Evolutionary conservation across 2,113 vertebrate species (phyloP), one percentile per base, ranked within the genome.

Genomic region (Pterocles gutturalis): DNA sequence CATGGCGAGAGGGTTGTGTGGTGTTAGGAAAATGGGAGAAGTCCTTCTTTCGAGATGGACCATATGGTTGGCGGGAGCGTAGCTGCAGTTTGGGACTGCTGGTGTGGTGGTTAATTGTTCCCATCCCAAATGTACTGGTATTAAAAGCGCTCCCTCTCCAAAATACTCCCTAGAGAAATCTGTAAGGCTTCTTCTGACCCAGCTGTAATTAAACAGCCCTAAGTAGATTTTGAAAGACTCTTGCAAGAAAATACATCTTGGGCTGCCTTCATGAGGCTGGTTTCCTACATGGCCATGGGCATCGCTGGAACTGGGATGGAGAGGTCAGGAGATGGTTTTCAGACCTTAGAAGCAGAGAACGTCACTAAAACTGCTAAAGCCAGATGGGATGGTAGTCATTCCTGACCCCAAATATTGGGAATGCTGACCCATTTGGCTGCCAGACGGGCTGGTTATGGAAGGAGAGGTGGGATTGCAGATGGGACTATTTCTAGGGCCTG

Each of bases 1-100:
- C 0, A 5, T 45, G n/a, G 41, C 0, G 0, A 0, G 0, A 46
- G 36, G 75, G 33, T 34, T 64, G 9, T 49, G 49, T 2, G 2
- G 19, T 31, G n/a, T 48, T 49, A 75, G 61, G 46, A 38, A 81
- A 29, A 76, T 12, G 16, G 43, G 33, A 87, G 33, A 89, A 60
- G 17, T 51, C 31, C 61, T 10, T 55, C 33, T 77, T 57, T n/a
- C 10, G 31, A 9, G 57, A 7, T 21, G 29, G 36, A 8, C 12
- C 36, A 3, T 18, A 1, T 46, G 45, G 46, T 38, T 82, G 65
- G 72, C 31, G 41, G 36, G 73, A 72, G 61, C 0, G 1, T 65
- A 45, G 26, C 55, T 48, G 4, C 18, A 18, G 26, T 53, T 62
- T 51, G 51, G 72, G 72, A 13, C 41, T 76, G 54, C 77, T 0